These are phyloP conservation scores for Arnoldichthys spilopterus DNA, from an alignment of 2,797 vertebrate genomes.

Conservation along the genomic window DNA sequence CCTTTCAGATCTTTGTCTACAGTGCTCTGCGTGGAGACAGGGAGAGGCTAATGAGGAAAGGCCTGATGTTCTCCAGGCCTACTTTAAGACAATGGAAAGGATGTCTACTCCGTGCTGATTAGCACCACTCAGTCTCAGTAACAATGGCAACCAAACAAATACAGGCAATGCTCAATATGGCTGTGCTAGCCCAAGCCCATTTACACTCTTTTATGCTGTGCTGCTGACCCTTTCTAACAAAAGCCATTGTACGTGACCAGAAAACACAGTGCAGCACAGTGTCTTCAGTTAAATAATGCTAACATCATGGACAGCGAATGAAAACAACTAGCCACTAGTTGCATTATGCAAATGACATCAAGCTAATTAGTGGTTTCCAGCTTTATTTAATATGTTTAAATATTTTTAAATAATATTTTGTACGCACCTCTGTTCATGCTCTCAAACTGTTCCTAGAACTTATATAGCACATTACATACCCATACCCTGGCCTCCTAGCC, in stretches of 20 bases:
- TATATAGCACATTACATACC: slow-evolving; percentile 24
- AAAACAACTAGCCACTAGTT: not conserved
- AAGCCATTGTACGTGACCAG: not conserved
- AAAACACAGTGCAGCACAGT: not conserved
- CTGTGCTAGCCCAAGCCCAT: slow-evolving; percentile 53
- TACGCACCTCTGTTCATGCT: not conserved
- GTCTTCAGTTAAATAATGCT: not conserved
- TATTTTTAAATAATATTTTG: too few species aligned
- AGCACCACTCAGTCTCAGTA: slow-evolving; percentile 43
- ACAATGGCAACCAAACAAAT: slow-evolving; percentile 68
- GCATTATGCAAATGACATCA: not conserved
- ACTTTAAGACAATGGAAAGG: slow-evolving; percentile 63
- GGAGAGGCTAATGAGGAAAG: slow-evolving; percentile 31
- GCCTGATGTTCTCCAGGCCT: slow-evolving; percentile 52
- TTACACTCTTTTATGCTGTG: slow-evolving; percentile 32
- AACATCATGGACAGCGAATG: not conserved
- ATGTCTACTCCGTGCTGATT: slow-evolving; percentile 59
- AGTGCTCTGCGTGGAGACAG: slow-evolving; percentile 9
- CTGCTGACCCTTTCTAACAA: slow-evolving; percentile 19
- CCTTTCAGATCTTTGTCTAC: too few species aligned
- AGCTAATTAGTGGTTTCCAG: not conserved
- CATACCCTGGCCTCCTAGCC: slow-evolving; percentile 17
- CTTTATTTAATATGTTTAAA: not conserved
- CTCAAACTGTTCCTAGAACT: not conserved
- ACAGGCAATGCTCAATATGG: slow-evolving; percentile 44